Base-by-base conservation (phyloP, 2,888 invertebrate species). In the Cybosia mesomella region DNA sequence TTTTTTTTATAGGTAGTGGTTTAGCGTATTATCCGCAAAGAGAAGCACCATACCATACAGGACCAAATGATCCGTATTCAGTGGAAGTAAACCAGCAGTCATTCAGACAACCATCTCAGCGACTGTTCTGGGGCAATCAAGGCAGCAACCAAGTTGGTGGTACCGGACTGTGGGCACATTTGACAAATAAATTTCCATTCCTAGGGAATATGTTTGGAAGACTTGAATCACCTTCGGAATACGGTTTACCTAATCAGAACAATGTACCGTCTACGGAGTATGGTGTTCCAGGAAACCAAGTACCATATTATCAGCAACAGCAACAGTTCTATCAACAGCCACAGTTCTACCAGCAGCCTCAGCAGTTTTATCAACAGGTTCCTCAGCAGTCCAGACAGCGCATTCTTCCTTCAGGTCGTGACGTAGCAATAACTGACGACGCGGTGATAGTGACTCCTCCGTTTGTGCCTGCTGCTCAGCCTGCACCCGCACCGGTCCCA, bases 111-210 rank as follows among this genome's bases (percentile, higher is more conserved):
- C 92, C 89, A 4, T 95, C 94, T 2, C 93, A 95, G 66, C 83
- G 92, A 5, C 82, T 95, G 10, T 94, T 95, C 78, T 95, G 92
- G 91, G 85, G 93, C 43, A 88, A 80, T 71, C 89, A 90, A 66
- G 95, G 95, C 39, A 87, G 86, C 72, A 95, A 94, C 76, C 92
- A 93, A 85, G 95, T 95, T 32, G 95, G 95, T 36, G 94, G 94
- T 32, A 91, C 91, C 7, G 94, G 94, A 60, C 73, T 88, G 65
- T 95, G 95, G 95, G 87, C 91, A 13, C 87, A 88, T 57, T 78
- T 95, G 66, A 93, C 94, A 21, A 94, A 94, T 77, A 95, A 95
- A 73, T 95, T 94, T 77, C 95, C 95, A 0, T 87, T 94, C 74
- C 76, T 95, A 66, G 89, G 89, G 64, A 91, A 84, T 66, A 93